phyloP scores from a whole-genome alignment of 2,797 vertebrate species.

The Oreonectes daqikongensis region DNA sequence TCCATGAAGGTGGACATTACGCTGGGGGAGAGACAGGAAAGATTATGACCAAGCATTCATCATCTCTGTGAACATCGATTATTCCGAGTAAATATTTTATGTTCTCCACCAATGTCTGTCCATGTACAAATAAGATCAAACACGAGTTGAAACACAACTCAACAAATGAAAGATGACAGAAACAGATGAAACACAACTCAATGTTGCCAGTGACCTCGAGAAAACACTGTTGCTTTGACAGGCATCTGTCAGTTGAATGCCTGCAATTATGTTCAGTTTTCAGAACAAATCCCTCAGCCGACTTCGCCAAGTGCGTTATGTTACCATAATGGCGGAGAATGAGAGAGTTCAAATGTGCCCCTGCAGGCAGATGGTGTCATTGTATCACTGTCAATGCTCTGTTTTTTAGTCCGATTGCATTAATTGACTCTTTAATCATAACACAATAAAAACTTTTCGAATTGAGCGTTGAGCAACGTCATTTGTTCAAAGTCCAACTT shows the following conservation, averaged over 20 bases:
- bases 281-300: conserved; percentile 52
- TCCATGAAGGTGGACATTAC: conserved; percentile 24
- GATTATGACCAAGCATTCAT: conserved; percentile 32
- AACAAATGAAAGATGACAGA: neutral
- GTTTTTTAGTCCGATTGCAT: conserved; percentile 60
- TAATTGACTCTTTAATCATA: conserved; percentile 60
- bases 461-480: conserved; percentile 5
- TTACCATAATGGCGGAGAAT: conserved; percentile 49
- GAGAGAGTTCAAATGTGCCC: conserved; percentile 45
- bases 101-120: neutral
- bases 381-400: conserved; percentile 66
- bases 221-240: conserved; percentile 39
- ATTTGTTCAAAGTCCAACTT: conserved; percentile 13
- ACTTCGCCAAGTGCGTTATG: conserved; percentile 53
- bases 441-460: neutral
- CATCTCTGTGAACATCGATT: conserved; percentile 32
- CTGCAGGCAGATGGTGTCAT: conserved; percentile 72
- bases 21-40: conserved; percentile 18
- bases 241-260: conserved; percentile 33
- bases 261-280: conserved; percentile 56
- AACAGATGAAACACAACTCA: conserved; percentile 26
- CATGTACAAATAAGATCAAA: conserved; percentile 7
- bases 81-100: neutral
- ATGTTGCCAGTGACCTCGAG: conserved; percentile 40
- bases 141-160: conserved; percentile 25